phyloP scores from a whole-genome alignment of 2,113 vertebrate genomes.

The Microtus montanus region DNA sequence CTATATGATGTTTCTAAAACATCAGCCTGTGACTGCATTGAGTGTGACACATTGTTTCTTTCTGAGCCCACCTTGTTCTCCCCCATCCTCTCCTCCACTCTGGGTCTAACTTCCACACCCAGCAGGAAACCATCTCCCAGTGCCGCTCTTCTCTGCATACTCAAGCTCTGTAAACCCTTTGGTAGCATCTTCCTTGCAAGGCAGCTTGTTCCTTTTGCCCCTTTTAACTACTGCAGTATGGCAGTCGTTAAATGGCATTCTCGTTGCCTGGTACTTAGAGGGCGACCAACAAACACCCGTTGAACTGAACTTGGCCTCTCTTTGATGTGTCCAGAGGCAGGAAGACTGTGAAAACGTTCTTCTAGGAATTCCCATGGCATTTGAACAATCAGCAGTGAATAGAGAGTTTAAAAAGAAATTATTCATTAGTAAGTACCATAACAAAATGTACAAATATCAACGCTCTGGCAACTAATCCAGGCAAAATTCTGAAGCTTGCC shows the following conservation, averaged over 20 bases:
- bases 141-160: background rate
- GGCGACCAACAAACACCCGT: constrained; percentile 16
- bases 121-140: background rate
- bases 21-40: background rate
- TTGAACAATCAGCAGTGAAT: constrained; percentile 30
- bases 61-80: background rate
- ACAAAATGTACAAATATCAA: constrained; percentile 65
- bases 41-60: background rate
- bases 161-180: background rate
- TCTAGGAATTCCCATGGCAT: constrained; percentile 55
- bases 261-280: constrained; percentile 16
- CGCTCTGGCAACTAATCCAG: constrained; percentile 68
- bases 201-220: background rate
- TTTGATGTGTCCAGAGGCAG: constrained; percentile 2
- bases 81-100: background rate
- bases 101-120: background rate
- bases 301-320: constrained; percentile 53
- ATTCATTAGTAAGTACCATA: constrained; percentile 46
- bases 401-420: constrained; percentile 60
- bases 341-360: constrained; percentile 52
- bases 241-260: background rate
- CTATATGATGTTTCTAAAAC: background rate
- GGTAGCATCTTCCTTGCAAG: background rate
- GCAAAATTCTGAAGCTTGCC: constrained; percentile 65
- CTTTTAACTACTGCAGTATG: background rate